Base-by-base conservation (phyloP, 2,888 invertebrate species). In the Lypha dubia region DNA sequence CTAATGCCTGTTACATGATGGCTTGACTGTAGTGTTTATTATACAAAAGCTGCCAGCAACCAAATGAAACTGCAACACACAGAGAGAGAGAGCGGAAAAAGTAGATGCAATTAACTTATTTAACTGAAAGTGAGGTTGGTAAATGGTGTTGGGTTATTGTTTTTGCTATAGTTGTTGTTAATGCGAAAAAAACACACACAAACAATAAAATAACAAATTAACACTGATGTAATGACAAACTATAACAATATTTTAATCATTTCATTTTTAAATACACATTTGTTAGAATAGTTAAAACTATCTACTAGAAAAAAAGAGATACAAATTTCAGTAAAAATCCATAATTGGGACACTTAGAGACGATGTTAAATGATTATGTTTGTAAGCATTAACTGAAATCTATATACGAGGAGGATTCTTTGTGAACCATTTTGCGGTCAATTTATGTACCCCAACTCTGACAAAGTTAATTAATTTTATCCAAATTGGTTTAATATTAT, bases 1-100 rank as follows among this genome's bases (percentile, higher is more conserved):
- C 74, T 75, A 81, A 81, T 81, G 80, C 46, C 74, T 68, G 74
- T 75, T 81, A 75, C 68, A 75, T 75, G 74, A 75, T 81, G 74
- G 80, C 80, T 75, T 75, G 80, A 62, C 41, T 68, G 60, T 60
- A 38, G 35, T 13, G 13, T 35, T 44, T 63, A 49, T 7, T n/a
- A n/a, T n/a, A n/a, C n/a, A n/a, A n/a, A 74, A 53, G 51, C n/a
- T 46, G 62, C 20, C 32, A 51, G 15, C 63, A 49, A 49, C 41
- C 49, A 56, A 63, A 13, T 49, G 24, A 56, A 73, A 58, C 38
- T 35, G 22, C 51, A 46, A 22, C 13, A 41, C 22, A 60, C 65
- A 65, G n/a, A 13, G 46, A 56, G 15, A 11, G 4, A 22, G 73
- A 68, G 41, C 60, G 56, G 51, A 20, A 44, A 51, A 71, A 49